These are phyloP conservation scores for Cyprinella venusta DNA, from an alignment of 2,797 vertebrate species.

Conservation along the genomic window DNA sequence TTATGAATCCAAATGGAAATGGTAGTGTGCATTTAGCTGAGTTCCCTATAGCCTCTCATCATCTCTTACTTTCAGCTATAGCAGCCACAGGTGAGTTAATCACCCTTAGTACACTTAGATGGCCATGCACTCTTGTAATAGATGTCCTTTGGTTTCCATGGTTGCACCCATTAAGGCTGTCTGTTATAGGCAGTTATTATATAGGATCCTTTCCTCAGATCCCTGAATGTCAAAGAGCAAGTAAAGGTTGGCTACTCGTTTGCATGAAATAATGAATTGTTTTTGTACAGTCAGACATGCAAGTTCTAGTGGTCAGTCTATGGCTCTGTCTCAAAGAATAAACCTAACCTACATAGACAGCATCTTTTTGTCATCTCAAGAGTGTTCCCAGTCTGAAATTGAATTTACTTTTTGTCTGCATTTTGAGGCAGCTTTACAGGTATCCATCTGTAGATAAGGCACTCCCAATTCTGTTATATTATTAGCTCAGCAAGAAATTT, in stretches of 20 bases:
- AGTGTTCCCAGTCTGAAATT: not conserved
- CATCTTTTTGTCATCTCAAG: not conserved
- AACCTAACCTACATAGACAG: conserved; percentile 1
- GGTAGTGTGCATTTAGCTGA: conserved; percentile 55
- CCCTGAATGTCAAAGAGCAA: conserved; percentile 14
- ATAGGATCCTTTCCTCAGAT: conserved; percentile 4
- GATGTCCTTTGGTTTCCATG: conserved; percentile 47
- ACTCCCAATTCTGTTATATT: not conserved
- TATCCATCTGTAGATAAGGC: not conserved
- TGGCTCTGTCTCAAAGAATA: not conserved
- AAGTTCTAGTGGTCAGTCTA: conserved; percentile 1
- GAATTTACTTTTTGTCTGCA: not conserved
- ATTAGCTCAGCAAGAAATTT: conserved; percentile 18
- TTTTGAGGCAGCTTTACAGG: not conserved
- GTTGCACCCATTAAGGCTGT: conserved; percentile 54
- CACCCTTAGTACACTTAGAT: conserved; percentile 51
- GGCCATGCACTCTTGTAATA: conserved; percentile 47
- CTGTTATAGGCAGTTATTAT: conserved; percentile 38
- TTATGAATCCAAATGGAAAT: conserved; percentile 55
- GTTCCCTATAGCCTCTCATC: conserved; percentile 50
- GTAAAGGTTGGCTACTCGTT: not conserved
- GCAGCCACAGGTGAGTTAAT: conserved; percentile 60
- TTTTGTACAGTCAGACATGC: conserved; percentile 6
- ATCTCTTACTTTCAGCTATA: conserved; percentile 42
- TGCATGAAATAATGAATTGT: conserved; percentile 6